Evolutionary conservation across 2,797 vertebrate genomes (phyloP).

Genomic region (Pangasius larnaudii): DNA sequence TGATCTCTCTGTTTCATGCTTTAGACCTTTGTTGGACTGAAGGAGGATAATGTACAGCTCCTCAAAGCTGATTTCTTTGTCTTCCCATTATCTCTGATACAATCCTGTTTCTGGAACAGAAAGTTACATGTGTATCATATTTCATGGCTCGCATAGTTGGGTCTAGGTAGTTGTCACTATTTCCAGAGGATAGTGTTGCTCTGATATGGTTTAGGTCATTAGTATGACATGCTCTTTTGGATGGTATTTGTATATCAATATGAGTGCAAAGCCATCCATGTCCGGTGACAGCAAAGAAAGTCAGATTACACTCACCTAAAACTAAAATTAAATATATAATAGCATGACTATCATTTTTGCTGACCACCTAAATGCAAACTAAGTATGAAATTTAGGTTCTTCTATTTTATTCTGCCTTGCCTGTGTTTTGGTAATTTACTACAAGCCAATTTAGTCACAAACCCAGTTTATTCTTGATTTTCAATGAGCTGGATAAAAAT

Average conservation of each 20-base stretch:
- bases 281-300: background rate
- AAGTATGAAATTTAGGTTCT: background rate
- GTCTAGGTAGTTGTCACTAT: background rate
- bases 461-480: background rate
- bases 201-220: background rate
- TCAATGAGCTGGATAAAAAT: background rate
- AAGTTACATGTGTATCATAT: background rate
- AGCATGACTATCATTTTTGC: background rate
- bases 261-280: background rate
- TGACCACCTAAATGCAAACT: background rate
- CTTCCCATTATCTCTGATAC: background rate
- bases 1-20: background rate
- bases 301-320: background rate
- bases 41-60: background rate
- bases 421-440: background rate
- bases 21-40: background rate
- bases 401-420: background rate
- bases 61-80: background rate
- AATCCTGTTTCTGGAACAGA: background rate
- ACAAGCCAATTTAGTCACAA: background rate
- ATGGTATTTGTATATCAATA: background rate
- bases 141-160: background rate
- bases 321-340: background rate
- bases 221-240: background rate
- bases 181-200: background rate